Conservation (phyloP, 2,113 vertebrate genomes). For the Nematolebias whitei region DNA sequence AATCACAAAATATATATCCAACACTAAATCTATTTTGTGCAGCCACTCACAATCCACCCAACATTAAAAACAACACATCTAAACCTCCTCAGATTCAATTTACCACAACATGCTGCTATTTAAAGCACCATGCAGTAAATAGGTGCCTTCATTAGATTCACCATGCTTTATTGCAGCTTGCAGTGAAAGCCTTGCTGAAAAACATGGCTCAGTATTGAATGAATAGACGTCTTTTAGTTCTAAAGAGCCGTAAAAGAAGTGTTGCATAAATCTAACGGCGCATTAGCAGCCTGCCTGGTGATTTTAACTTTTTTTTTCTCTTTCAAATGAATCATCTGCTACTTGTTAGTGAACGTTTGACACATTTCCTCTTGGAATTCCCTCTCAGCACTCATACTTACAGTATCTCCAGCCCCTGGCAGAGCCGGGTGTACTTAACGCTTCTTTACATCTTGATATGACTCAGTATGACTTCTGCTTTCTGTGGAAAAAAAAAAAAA, state of each 20-base stretch:
- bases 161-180: conserved; percentile 52
- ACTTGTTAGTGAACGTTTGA: conserved; percentile 64
- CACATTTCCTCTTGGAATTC: conserved; percentile 72
- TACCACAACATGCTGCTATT: conserved; percentile 34
- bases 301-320: conserved; percentile 62
- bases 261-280: conserved; percentile 49
- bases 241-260: conserved; percentile 39
- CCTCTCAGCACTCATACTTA: conserved; percentile 54
- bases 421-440: conserved; percentile 32
- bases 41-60: no score
- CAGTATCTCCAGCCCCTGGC: conserved; percentile 33
- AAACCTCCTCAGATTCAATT: no score
- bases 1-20: no score
- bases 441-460: conserved; percentile 36
- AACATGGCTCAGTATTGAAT: conserved; percentile 37
- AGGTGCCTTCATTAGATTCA: conserved; percentile 26
- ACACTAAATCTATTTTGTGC: no score
- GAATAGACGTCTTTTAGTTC: conserved; percentile 57
- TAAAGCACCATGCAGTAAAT: conserved; percentile 41
- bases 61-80: no score
- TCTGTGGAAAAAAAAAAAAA: conserved; percentile 26
- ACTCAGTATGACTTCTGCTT: conserved; percentile 43
- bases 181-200: conserved; percentile 43
- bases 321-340: conserved; percentile 61
- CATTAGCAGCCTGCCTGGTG: conserved; percentile 36